A percentile compares a stretch with the other conserved stretches of the same genome.
These are phyloP conservation scores for Rhinolophus ferrumequinum DNA, from an alignment of 2,113 vertebrate species.

Conservation along the genomic window DNA sequence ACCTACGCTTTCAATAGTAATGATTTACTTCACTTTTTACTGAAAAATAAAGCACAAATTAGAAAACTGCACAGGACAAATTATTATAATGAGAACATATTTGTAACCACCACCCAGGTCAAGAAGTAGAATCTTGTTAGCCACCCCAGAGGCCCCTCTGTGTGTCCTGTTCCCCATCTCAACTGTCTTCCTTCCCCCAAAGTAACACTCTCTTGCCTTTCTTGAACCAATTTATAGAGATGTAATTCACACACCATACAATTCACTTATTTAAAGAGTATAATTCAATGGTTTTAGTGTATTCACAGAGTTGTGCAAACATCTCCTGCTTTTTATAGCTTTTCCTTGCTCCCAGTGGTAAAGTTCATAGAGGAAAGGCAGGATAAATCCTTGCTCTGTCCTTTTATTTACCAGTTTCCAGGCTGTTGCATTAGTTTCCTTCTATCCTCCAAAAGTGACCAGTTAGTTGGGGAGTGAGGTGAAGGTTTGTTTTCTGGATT, in stretches of 20 bases:
- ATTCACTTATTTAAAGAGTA: neutral
- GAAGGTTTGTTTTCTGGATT: neutral
- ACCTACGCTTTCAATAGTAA: neutral
- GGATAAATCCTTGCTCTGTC: neutral
- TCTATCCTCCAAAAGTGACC: neutral
- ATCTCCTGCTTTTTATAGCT: neutral
- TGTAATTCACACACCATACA: neutral
- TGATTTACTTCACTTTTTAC: neutral
- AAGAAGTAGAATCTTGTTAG: neutral
- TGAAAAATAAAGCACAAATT: neutral
- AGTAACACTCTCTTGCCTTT: neutral
- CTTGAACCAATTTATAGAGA: neutral
- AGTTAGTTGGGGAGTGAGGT: neutral
- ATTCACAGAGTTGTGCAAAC: neutral
- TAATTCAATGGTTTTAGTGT: neutral
- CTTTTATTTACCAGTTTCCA: neutral
- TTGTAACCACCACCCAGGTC: neutral
- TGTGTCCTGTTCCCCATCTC: neutral
- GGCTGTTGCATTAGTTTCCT: neutral
- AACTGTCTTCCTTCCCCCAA: neutral
- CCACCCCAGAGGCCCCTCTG: neutral
- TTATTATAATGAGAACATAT: neutral
- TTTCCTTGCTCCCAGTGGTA: neutral
- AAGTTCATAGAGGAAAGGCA: neutral
- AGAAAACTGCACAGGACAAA: neutral